Evolutionary conservation across 2,113 vertebrate genomes (phyloP).

Genomic region (Rhabdomys dilectus): DNA sequence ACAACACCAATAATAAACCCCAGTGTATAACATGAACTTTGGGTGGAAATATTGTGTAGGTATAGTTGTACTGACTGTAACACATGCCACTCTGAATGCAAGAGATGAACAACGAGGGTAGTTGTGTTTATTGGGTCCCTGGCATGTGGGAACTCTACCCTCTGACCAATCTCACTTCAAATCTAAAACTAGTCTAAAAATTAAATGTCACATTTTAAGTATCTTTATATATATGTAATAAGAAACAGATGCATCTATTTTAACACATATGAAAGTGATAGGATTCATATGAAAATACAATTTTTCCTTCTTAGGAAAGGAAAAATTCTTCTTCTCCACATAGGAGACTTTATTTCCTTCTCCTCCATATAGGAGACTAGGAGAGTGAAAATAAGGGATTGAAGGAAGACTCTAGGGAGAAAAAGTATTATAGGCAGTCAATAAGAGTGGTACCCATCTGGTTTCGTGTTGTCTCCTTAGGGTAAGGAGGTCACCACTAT

Average conservation of each 20-base stretch:
- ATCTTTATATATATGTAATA: not conserved
- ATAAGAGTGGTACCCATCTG: not conserved
- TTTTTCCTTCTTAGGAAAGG: not conserved
- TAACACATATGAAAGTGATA: not conserved
- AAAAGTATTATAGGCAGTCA: not conserved
- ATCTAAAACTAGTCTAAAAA: not conserved
- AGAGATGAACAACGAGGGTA: not conserved
- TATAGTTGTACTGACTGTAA: not conserved
- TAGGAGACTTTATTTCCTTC: not conserved
- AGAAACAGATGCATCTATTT: not conserved
- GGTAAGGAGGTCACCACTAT: not conserved
- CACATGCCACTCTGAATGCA: not conserved
- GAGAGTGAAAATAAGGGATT: not conserved
- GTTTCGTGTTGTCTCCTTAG: not conserved
- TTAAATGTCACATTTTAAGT: not conserved
- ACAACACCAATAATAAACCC: not conserved
- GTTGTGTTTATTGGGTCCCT: accelerated
- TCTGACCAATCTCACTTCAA: not conserved
- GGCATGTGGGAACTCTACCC: not conserved
- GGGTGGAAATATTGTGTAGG: not conserved
- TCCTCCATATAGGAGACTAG: not conserved
- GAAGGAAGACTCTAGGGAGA: not conserved
- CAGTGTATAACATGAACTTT: not conserved
- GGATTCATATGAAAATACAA: not conserved
- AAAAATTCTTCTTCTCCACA: not conserved